Percentiles rank a stretch among this genome's conserved stretches.
Evolutionary conservation across 2,888 invertebrate species (phyloP).

Genomic region (Monoplex corrugatus): DNA sequence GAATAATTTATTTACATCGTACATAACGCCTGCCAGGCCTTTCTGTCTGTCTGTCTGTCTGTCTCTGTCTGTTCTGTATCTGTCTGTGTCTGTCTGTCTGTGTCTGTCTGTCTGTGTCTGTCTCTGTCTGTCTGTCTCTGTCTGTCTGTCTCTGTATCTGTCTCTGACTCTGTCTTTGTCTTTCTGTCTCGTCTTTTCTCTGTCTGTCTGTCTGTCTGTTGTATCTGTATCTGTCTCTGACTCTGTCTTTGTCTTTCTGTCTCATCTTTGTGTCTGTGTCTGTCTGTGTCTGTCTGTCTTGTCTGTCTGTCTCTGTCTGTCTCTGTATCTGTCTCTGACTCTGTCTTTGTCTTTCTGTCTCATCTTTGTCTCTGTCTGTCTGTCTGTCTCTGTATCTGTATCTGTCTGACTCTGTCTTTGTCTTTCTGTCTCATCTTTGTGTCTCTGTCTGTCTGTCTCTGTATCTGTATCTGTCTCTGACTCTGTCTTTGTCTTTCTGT

Average conservation of each 20-base stretch:
- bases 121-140: no score
- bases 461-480: not conserved
- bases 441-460: not conserved
- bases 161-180: not conserved
- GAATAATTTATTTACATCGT: no score
- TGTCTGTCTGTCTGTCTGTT: not conserved
- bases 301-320: not conserved
- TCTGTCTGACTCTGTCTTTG: not conserved
- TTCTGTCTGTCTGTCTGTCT: no score
- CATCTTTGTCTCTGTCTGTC: not conserved
- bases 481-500: not conserved
- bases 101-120: no score
- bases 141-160: no score
- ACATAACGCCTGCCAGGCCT: no score
- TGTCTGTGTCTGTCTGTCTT: not conserved
- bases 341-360: not conserved
- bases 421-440: not conserved
- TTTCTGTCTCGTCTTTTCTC: not conserved
- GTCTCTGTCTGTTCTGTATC: no score
- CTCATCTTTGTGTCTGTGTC: not conserved
- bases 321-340: not conserved
- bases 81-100: no score
- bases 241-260: not conserved
- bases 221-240: not conserved
- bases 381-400: not conserved